Base-by-base conservation (phyloP, 2,888 invertebrate species). In the Hecatera dysodea region DNA sequence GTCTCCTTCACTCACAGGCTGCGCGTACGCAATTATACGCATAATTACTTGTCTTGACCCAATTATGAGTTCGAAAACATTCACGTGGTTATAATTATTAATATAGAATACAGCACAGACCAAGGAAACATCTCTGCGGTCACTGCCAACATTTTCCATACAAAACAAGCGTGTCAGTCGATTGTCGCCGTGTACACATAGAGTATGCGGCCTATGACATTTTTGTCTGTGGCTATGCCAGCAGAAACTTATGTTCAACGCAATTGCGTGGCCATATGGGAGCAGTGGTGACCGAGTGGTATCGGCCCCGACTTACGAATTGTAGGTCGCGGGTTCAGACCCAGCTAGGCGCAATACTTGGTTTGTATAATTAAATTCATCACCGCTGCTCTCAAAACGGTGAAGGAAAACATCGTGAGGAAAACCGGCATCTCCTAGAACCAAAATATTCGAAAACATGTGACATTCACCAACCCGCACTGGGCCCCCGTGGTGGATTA, bases 41-140 rank as follows among this genome's bases (percentile, higher is more conserved):
- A 78, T 85, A 85, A 83, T 84, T 84, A 85, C 81, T 83, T 78
- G 71, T 67, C 76, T 83, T 85, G 86, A 84, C 86, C 84, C 62
- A 83, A 81, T 82, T 80, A 82, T 78, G 75, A 75, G 60, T 80
- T 75, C 73, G 75, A 85, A 79, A 81, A 84, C 73, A 78, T 68
- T 69, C 78, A 75, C 70, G 72, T 72, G 73, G 61, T 71, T 79
- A 82, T 83, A 85, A 73, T 78, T 80, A 82, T 83, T 84, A 86
- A 85, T 87, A 78, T 65, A 71, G 66, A 67, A 66, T 84, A 83
- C 22, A 22, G 3, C 22, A 17, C 36, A 56, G 56, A 56, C 22
- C 4, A 36, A 2, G 36, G 56, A 36, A 3, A 22, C 15, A n/a
- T 8, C 33, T 22, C n/a, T 8, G 12, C 15, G 33, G 55, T 15